Conservation (phyloP, 2,888 invertebrate genomes). For the Melipona beecheii region DNA sequence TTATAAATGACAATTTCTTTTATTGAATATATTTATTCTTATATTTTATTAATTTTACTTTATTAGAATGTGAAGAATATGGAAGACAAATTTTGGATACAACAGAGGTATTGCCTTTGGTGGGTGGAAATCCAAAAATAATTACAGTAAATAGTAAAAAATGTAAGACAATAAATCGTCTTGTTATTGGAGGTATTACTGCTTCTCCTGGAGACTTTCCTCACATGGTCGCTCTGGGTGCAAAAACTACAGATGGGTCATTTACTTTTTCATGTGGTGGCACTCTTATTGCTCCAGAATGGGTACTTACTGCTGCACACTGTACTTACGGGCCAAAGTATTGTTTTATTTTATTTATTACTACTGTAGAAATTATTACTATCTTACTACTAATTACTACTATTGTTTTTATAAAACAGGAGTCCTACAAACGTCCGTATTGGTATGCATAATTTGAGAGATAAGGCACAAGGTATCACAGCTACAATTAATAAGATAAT, state of each 20-base stretch:
- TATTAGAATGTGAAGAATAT: constrained; percentile 64
- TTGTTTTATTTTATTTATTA: constrained; percentile 2
- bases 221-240: constrained; percentile 71
- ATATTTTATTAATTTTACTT: constrained; percentile 11
- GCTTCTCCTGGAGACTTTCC: constrained; percentile 66
- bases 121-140: constrained; percentile 8
- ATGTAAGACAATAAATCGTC: constrained; percentile 31
- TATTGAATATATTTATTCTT: background rate
- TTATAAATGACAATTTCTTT: background rate
- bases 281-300: constrained; percentile 64
- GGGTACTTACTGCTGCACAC: constrained; percentile 74
- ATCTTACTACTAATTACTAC: background rate
- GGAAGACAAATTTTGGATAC: constrained; percentile 29
- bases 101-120: constrained; percentile 14
- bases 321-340: constrained; percentile 67
- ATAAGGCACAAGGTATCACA: constrained; percentile 44
- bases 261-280: constrained; percentile 68
- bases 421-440: constrained; percentile 59
- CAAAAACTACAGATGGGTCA: background rate
- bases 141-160: constrained; percentile 7
- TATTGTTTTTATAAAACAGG: constrained; percentile 37
- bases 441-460: constrained; percentile 58
- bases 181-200: constrained; percentile 63
- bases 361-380: background rate
- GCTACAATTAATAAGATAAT: constrained; percentile 40